These are phyloP conservation scores for Apus apus DNA, from an alignment of 2,113 vertebrate genomes.

Conservation along the genomic window DNA sequence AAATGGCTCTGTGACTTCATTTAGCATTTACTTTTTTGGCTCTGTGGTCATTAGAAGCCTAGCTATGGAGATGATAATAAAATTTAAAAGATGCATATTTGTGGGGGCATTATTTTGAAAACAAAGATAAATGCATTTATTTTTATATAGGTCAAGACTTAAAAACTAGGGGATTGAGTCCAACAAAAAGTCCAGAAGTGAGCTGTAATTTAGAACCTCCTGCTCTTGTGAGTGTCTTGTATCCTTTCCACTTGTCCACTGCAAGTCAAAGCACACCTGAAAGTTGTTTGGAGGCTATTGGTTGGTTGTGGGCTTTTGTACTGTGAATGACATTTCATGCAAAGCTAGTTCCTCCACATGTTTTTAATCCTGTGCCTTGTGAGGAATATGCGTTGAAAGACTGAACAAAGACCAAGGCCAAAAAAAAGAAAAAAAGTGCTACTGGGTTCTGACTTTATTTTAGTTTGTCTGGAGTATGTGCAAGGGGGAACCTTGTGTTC, in stretches of 20 bases:
- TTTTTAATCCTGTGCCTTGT: not conserved
- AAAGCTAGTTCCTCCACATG: not conserved
- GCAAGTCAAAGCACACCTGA: not conserved
- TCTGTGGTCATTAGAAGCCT: not conserved
- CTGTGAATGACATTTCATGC: fast-evolving
- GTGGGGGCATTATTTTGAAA: not conserved
- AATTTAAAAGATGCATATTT: not conserved
- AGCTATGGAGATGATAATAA: not conserved
- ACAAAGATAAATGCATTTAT: not conserved
- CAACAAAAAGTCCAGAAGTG: not conserved
- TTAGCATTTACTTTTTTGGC: not conserved
- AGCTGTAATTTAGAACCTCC: not conserved
- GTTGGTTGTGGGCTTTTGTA: not conserved
- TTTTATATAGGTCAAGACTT: not conserved
- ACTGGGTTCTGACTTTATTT: not conserved
- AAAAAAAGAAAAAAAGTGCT: not conserved
- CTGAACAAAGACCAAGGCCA: not conserved
- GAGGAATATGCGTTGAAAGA: not conserved
- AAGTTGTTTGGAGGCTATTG: not conserved
- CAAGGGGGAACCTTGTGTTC: not conserved
- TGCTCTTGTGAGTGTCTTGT: not conserved
- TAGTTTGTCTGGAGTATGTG: not conserved
- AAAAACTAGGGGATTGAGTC: not conserved
- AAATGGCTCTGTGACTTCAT: not conserved
- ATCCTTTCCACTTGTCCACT: not conserved